These are phyloP conservation scores for Grus americana DNA, from an alignment of 2,113 vertebrate genomes.

Conservation along the genomic window DNA sequence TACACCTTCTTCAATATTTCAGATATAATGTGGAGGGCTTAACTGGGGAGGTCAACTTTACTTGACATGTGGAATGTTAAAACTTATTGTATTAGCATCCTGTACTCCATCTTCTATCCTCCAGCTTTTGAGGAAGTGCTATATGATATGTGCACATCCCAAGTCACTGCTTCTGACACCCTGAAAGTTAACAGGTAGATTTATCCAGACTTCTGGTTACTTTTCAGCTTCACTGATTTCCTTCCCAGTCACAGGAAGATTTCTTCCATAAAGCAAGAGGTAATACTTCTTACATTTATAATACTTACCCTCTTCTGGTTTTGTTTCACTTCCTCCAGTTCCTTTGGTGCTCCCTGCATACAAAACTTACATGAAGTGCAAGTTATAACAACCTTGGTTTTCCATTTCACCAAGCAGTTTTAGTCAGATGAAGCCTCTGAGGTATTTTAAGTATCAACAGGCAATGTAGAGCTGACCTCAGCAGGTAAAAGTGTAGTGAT, in stretches of 20 bases:
- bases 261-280: not conserved
- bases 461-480: not conserved
- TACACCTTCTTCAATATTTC: not conserved
- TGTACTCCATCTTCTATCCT: not conserved
- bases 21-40: not conserved
- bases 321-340: not conserved
- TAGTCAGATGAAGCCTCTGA: not conserved
- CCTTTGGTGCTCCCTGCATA: not conserved
- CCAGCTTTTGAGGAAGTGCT: not conserved
- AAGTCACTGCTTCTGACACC: not conserved
- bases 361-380: not conserved
- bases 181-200: not conserved
- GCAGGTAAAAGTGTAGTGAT: not conserved
- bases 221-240: not conserved
- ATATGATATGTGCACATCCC: accelerated
- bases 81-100: not conserved
- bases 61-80: not conserved
- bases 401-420: not conserved
- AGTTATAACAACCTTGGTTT: not conserved
- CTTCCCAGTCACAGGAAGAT: not conserved
- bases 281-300: not conserved
- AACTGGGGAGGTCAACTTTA: not conserved
- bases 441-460: not conserved
- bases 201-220: not conserved
- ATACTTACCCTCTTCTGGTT: not conserved